These are phyloP conservation scores for Ammodramus savannarum DNA, from an alignment of 2,113 vertebrate genomes.

Conservation along the genomic window DNA sequence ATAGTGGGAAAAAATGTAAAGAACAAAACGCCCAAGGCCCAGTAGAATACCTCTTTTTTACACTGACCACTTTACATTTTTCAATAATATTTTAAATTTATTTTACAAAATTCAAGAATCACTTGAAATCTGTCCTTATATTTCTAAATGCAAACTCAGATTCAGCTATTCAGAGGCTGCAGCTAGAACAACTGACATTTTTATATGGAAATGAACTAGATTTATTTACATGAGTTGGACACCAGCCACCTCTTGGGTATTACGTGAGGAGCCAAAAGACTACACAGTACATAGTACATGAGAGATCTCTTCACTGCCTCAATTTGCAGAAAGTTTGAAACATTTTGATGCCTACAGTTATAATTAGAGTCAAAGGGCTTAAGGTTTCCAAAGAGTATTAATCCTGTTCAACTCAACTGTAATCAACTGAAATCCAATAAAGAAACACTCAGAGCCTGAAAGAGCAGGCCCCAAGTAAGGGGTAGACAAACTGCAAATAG, in stretches of 20 bases:
- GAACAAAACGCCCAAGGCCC: background rate
- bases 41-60: background rate
- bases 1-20: background rate
- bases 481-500: background rate
- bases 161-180: background rate
- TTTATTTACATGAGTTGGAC: background rate
- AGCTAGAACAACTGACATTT: background rate
- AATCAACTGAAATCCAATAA: background rate
- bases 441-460: background rate
- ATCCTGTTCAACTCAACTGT: background rate
- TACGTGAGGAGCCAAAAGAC: background rate
- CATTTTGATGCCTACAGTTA: background rate
- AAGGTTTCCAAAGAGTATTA: background rate
- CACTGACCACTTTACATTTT: accelerated
- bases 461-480: background rate
- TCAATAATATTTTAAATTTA: background rate
- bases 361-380: background rate
- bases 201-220: background rate
- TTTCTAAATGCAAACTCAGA: background rate
- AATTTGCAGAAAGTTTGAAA: background rate
- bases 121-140: background rate
- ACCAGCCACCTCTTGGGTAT: background rate
- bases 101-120: background rate
- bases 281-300: background rate
- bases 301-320: background rate